Evolutionary conservation across 2,113 vertebrate species (phyloP).

Genomic region (Tricholaema leucomelas): DNA sequence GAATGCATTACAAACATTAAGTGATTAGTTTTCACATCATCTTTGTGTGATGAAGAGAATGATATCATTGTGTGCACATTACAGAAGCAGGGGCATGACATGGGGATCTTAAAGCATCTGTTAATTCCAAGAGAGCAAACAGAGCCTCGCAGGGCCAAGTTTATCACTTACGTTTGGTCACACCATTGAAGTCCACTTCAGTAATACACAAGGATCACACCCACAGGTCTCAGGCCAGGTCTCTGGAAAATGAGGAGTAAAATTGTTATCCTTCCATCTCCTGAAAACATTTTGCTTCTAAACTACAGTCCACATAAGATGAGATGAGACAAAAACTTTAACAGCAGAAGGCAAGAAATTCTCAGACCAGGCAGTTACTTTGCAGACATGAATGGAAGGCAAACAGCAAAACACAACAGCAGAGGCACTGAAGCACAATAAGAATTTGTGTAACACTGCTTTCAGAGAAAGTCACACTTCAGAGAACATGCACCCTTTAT

Average conservation of each 20-base stretch:
- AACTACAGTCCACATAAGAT: neutral
- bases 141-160: neutral
- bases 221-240: neutral
- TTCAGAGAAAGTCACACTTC: neutral
- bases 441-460: neutral
- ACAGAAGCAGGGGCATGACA: neutral
- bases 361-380: neutral
- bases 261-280: neutral
- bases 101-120: neutral
- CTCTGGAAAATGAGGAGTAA: neutral
- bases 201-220: neutral
- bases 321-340: neutral
- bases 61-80: slow-evolving; percentile 13
- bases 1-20: slow-evolving; percentile 17
- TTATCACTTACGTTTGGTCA: neutral
- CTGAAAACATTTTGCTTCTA: neutral
- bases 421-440: neutral
- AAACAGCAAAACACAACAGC: neutral
- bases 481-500: neutral
- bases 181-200: neutral
- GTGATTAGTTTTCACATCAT: slow-evolving; percentile 42
- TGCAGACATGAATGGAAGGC: neutral
- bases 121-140: neutral
- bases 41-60: slow-evolving; percentile 27
- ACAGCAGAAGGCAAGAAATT: neutral